Evolutionary conservation across 1,140 invertebrate genomes (phyloP), one percentile per base, ranked within the genome.

Genomic region (Rhagoletis pomonella): DNA sequence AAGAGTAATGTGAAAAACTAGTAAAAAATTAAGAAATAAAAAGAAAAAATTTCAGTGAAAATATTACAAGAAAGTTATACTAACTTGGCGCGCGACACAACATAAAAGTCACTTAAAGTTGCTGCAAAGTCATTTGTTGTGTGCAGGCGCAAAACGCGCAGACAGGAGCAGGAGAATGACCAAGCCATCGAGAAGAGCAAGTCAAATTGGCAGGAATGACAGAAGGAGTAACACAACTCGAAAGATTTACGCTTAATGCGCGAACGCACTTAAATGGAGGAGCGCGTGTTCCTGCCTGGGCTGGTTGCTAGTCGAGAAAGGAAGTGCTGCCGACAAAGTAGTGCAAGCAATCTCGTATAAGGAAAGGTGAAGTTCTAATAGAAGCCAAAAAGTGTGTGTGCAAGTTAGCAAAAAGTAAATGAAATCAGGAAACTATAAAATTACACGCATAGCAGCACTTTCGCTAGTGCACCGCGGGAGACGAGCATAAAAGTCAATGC

Each of bases 351-450:
- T 7, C 10, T 55, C 50, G 58, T 59, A 59, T 59, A 62, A 14
- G 60, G 12, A 62, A 55, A 55, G 10, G 64, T 2, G 64, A 19
- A 65, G 17, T 7, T 29, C 5, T 1, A 47, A 10, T 67, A 1
- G n/a, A 47, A 4, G 67, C 42, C 0, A n/a, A 44, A 47, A 42
- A 5, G 3, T 73, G 14, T 44, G 67, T 10, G 44, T 5, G n/a
- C 44, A 50, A 29, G 6, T 10, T 12, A 50, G 19, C 4, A 50
- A 19, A 39, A 14, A 85, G 39, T 62, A 85, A 62, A 85, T 69
- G 44, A 69, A 65, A 65, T 86, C 39, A 86, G 86, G 86, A 86
- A 69, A 55, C 60, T 69, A 86, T 86, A 86, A 69, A 86, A 86
- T 86, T 86, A 65, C 64, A 69, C 64, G 86, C 86, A 86, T 86